Conservation (phyloP, 2,797 vertebrate species). For the Brachyrhaphis roseni region DNA sequence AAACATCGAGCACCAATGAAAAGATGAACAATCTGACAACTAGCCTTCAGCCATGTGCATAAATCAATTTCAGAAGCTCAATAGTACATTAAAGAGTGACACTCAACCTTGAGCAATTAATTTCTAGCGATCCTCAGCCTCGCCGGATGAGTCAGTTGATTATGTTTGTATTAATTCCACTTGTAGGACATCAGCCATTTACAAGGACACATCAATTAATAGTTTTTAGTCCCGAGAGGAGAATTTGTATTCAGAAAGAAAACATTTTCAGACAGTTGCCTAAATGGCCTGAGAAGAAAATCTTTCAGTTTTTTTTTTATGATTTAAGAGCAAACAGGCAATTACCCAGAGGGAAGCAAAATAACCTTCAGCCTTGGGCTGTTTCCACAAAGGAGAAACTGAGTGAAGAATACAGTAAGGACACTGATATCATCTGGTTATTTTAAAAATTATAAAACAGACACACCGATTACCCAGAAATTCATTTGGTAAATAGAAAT, state of each 20-base stretch:
- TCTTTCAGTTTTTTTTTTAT: not conserved
- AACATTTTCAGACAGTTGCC: conserved; percentile 5
- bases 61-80: conserved; percentile 64
- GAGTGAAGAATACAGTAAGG: not conserved
- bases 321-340: not conserved
- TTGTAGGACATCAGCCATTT: conserved; percentile 34
- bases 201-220: conserved; percentile 19
- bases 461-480: not conserved
- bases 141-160: conserved; percentile 52
- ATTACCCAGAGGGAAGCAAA: not conserved
- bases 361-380: too few species aligned
- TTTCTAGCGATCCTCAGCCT: conserved; percentile 50
- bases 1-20: conserved; percentile 40
- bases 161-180: conserved; percentile 56
- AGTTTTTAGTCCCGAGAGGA: not conserved
- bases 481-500: not conserved
- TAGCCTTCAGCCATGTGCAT: conserved; percentile 36
- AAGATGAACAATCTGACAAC: conserved; percentile 45
- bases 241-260: conserved; percentile 19
- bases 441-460: not conserved
- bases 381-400: not conserved
- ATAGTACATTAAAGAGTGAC: conserved; percentile 54
- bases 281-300: not conserved
- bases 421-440: not conserved
- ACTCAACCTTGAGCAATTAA: conserved; percentile 62